Percentiles rank a stretch among this genome's conserved stretches.
These are phyloP conservation scores for Hippolais icterina DNA, from an alignment of 2,113 vertebrate genomes.

Conservation along the genomic window DNA sequence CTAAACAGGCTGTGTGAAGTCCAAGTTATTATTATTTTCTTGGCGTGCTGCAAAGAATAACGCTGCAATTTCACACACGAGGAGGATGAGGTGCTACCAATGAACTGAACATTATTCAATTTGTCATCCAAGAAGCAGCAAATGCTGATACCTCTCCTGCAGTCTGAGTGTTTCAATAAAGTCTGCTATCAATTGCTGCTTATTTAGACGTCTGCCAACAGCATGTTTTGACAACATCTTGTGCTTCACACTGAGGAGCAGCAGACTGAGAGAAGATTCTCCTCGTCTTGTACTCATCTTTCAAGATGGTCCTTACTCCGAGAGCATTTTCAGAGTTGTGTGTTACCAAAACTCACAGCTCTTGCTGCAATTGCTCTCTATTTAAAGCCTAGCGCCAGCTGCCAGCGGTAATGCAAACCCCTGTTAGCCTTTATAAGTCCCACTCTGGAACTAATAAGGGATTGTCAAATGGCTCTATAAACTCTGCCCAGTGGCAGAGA, in stretches of 20 bases:
- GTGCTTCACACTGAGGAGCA: conserved; percentile 28
- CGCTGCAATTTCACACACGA: background rate
- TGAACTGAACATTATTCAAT: background rate
- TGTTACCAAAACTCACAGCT: conserved; percentile 58
- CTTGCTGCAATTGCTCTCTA: conserved; percentile 55
- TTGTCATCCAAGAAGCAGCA: background rate
- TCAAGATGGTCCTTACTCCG: conserved; percentile 57
- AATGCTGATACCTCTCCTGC: background rate
- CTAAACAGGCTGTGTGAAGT: background rate
- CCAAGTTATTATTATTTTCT: background rate
- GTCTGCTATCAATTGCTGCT: conserved; percentile 26
- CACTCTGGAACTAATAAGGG: conserved; percentile 88
- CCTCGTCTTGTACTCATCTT: conserved; percentile 8
- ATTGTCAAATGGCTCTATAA: conserved; percentile 84
- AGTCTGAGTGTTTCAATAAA: background rate
- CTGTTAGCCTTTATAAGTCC: conserved; percentile 85
- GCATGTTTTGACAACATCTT: conserved; percentile 34
- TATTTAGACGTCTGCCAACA: conserved; percentile 61
- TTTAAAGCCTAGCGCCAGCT: conserved; percentile 80
- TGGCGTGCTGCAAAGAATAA: background rate
- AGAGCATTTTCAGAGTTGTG: conserved; percentile 41
- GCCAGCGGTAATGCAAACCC: conserved; percentile 86
- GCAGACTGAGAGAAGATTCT: background rate
- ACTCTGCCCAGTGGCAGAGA: background rate
- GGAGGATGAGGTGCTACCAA: background rate